A percentile compares a stretch with the other conserved stretches of the same genome.
Conservation (phyloP, 2,797 vertebrate species). For the Acanthiza pusilla region DNA sequence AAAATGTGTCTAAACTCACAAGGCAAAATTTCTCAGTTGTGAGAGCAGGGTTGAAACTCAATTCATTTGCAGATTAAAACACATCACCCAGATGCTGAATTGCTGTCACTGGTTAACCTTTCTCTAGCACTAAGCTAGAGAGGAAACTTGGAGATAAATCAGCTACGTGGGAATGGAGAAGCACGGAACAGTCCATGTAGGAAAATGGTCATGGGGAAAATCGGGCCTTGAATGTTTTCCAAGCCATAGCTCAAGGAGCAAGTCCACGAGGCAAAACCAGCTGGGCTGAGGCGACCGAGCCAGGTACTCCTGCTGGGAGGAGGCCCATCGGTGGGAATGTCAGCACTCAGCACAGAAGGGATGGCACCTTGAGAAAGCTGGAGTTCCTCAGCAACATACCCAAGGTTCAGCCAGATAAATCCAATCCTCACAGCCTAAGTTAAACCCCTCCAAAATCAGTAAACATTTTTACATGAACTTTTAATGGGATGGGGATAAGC, state of each 20-base stretch:
- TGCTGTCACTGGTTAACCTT: not conserved
- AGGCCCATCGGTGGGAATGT: not conserved
- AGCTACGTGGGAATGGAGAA: not conserved
- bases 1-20: not conserved
- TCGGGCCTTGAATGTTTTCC: not conserved
- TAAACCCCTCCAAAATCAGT: not conserved
- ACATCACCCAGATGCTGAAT: not conserved
- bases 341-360: not conserved
- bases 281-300: not conserved
- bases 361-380: not conserved
- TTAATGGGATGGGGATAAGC: conserved; percentile 4
- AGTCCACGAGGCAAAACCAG: not conserved
- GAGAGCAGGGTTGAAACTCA: not conserved
- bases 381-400: not conserved
- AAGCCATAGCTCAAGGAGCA: not conserved
- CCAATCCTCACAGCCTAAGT: not conserved
- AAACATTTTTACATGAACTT: not conserved
- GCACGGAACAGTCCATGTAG: rapidly evolving
- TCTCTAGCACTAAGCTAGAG: not conserved
- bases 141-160: not conserved
- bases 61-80: not conserved
- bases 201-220: not conserved
- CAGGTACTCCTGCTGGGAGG: not conserved
- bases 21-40: not conserved
- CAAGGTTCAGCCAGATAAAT: not conserved